Percentiles rank a stretch among this genome's conserved stretches.
Conservation (phyloP, 2,797 vertebrate genomes). For the Fistularia commersonii region DNA sequence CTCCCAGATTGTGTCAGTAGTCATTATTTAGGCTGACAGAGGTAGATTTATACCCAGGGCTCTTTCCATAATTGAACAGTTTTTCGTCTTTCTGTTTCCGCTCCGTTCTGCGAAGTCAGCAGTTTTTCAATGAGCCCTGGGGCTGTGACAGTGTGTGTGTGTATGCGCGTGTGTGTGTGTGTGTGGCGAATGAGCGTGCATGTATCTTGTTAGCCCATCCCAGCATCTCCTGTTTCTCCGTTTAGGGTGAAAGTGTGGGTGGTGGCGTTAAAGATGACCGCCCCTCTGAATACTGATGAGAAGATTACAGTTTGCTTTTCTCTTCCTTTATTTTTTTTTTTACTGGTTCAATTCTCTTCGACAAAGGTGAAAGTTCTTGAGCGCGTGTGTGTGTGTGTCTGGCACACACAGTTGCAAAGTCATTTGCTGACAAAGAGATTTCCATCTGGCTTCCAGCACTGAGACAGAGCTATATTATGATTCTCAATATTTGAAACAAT, state of each 20-base stretch:
- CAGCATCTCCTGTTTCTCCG: constrained; percentile 1
- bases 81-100: constrained; percentile 61
- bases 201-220: not conserved
- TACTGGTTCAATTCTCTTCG: no score
- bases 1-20: constrained; percentile 43
- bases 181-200: not conserved
- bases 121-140: constrained; percentile 47
- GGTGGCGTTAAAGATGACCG: no score
- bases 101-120: constrained; percentile 62
- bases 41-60: constrained; percentile 70
- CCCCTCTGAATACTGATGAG: no score
- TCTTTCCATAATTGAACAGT: constrained; percentile 76
- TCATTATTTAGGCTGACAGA: constrained; percentile 67
- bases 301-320: no score
- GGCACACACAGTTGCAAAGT: no score
- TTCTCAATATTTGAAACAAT: no score
- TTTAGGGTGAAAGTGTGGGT: constrained; percentile 18
- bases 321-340: no score
- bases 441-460: no score
- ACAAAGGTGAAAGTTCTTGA: no score
- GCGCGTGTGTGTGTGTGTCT: no score
- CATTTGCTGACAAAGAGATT: no score
- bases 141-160: constrained; percentile 11
- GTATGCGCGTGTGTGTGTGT: constrained; percentile 1
- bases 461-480: no score